These are phyloP conservation scores for Hippasteria phrygiana DNA, from an alignment of 53 echinoderm and acorn worm species.

Conservation along the genomic window DNA sequence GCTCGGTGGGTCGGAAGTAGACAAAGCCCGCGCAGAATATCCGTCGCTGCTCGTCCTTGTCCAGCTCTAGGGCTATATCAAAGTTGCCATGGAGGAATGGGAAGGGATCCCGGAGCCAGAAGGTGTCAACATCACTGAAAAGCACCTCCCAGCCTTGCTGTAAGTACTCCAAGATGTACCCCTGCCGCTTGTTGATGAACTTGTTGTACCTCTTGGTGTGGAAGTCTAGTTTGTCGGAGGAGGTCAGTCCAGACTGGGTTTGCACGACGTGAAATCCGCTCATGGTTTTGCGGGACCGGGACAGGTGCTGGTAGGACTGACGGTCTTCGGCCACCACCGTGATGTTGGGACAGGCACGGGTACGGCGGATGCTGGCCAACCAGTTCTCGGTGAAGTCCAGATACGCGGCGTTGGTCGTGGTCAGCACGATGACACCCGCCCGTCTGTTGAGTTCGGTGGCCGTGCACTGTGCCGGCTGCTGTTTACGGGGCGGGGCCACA, in stretches of 20 bases:
- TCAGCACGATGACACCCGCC: constrained; percentile 51
- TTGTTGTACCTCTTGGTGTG: constrained; percentile 70
- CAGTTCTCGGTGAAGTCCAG: constrained; percentile 79
- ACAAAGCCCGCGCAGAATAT: constrained; percentile 69
- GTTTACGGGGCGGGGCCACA: not conserved
- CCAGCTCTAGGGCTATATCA: constrained; percentile 71
- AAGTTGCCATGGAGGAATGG: constrained; percentile 59
- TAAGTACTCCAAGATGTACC: constrained; percentile 69
- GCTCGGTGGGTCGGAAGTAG: constrained; percentile 69
- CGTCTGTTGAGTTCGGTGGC: not conserved
- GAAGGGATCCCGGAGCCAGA: constrained; percentile 76
- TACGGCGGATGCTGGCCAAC: constrained; percentile 67
- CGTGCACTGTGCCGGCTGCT: constrained; percentile 24
- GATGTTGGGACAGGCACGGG: constrained; percentile 64
- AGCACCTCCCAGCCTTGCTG: constrained; percentile 70
- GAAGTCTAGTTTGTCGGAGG: constrained; percentile 54
- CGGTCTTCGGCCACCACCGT: constrained; percentile 71
- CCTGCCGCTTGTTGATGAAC: constrained; percentile 77
- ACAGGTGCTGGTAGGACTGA: constrained; percentile 42
- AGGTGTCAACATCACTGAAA: constrained; percentile 79
- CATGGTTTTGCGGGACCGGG: constrained; percentile 3
- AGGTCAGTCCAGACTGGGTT: constrained; percentile 23
- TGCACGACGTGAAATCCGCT: constrained; percentile 46
- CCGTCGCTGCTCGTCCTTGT: constrained; percentile 23
- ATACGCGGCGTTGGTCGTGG: constrained; percentile 73